Conservation (phyloP, 2,113 vertebrate genomes). For the Pseudorasbora parva region DNA sequence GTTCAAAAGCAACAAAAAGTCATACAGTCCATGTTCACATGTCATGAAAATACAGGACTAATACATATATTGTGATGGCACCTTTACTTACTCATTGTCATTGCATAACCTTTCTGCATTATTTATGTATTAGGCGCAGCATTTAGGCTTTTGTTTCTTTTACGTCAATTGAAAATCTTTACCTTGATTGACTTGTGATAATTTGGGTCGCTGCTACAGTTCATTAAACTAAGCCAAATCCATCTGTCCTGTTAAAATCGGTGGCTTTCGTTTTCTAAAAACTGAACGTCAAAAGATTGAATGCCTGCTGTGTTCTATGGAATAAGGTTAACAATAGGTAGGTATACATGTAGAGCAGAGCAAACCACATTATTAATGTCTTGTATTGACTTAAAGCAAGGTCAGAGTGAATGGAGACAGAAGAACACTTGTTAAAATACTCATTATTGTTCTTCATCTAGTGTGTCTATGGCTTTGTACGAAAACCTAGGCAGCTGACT, state of each 20-base stretch:
- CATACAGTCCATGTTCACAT: not conserved
- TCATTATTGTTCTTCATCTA: not conserved
- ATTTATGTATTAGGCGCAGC: not conserved
- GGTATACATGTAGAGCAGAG: not conserved
- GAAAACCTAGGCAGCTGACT: too few relatives aligned
- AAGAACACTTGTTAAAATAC: not conserved
- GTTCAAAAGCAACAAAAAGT: not conserved
- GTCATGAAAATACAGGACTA: too few relatives aligned
- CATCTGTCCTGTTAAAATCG: not conserved
- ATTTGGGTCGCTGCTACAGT: not conserved
- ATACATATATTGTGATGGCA: not conserved
- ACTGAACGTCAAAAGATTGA: not conserved
- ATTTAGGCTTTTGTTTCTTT: not conserved
- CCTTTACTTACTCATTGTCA: not conserved
- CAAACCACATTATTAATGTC: not conserved
- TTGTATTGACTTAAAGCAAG: not conserved
- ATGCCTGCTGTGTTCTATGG: not conserved
- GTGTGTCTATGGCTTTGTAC: too few relatives aligned
- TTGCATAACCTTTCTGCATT: not conserved
- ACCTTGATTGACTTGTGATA: not conserved
- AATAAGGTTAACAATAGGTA: not conserved
- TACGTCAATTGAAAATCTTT: not conserved
- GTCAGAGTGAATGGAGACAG: not conserved
- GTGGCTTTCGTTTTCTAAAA: not conserved
- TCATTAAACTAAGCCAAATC: slow-evolving; percentile 8